Evolutionary conservation across 1,140 invertebrate genomes (phyloP), one percentile per base, ranked within the genome.

Genomic region (Zeugodacus cucurbitae): DNA sequence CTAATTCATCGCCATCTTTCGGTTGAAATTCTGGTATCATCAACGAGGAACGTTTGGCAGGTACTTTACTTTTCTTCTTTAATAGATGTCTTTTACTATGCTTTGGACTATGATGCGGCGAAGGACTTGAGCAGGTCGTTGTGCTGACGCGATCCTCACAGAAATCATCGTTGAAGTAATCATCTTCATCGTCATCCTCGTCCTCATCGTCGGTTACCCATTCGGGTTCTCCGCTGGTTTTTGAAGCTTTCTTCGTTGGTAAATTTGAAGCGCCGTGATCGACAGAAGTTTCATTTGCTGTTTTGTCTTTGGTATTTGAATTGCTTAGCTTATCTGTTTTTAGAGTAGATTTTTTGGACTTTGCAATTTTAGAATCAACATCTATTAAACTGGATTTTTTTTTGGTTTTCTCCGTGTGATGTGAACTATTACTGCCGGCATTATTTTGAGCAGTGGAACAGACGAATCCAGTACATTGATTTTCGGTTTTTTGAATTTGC

Each of bases 1-100:
- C 94, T 90, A 95, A 93, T 89, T 94, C 93, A 89, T 94, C 94
- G 10, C 93, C 93, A 89, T 92, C 92, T 89, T 94, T 94, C 78
- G 94, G 94, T 88, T 93, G 93, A 89, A 86, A 88, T 2, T 89
- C 74, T 4, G 82, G 88, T 29, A 67, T 34, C 20, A 22, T 8
- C 32, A 88, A 57, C n/a, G 86, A 57, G 5, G 74, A 44, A 67
- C 57, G 86, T 29, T 87, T 88, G 4, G 34, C 22, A 34, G 26
- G 64, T 57, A 64, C 44, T 17, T 54, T 70, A n/a, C 54, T 59
- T 62, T 88, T 89, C 34, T 54, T 87, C 87, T 90, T 89, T 41
- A 87, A 64, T 3, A 89, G 54, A 32, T 87, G 88, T 26, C 86
- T 82, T 74, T 89, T 87, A 8, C 85, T 88, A 82, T 78, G 87